phyloP scores from a whole-genome alignment of 2,113 vertebrate genomes.

The Pomatorhinus ruficollis region DNA sequence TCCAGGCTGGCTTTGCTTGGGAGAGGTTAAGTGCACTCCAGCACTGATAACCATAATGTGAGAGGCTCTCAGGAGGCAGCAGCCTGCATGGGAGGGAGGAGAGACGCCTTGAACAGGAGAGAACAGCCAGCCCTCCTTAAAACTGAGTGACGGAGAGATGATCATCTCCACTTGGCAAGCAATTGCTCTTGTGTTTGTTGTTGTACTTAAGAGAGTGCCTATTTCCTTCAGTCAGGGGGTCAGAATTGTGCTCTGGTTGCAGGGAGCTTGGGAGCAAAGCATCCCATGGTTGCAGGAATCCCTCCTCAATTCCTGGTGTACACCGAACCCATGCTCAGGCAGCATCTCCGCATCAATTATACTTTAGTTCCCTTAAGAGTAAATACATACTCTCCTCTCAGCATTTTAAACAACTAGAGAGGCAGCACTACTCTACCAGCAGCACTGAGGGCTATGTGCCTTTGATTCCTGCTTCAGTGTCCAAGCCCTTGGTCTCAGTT shows the following conservation, averaged over 20 bases:
- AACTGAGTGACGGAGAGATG: background rate
- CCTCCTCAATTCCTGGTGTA: background rate
- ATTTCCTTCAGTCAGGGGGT: background rate
- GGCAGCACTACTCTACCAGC: background rate
- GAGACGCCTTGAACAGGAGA: background rate
- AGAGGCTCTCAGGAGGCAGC: conserved; percentile 9
- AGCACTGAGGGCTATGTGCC: background rate
- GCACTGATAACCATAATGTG: background rate
- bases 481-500: background rate
- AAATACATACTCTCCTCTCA: background rate
- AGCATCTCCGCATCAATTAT: background rate
- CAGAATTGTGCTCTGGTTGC: background rate
- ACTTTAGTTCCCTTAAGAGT: background rate
- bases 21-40: conserved; percentile 39
- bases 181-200: background rate
- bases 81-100: background rate
- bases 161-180: background rate
- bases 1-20: background rate
- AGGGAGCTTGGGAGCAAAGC: background rate
- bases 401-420: background rate
- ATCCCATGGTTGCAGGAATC: background rate
- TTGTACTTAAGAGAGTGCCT: background rate
- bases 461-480: background rate
- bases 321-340: fast-evolving
- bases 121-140: background rate